Percentiles rank a stretch among this genome's conserved stretches.
These are phyloP conservation scores for Mormyrops boulengeri DNA, from an alignment of 2,797 vertebrate genomes.

Conservation along the genomic window DNA sequence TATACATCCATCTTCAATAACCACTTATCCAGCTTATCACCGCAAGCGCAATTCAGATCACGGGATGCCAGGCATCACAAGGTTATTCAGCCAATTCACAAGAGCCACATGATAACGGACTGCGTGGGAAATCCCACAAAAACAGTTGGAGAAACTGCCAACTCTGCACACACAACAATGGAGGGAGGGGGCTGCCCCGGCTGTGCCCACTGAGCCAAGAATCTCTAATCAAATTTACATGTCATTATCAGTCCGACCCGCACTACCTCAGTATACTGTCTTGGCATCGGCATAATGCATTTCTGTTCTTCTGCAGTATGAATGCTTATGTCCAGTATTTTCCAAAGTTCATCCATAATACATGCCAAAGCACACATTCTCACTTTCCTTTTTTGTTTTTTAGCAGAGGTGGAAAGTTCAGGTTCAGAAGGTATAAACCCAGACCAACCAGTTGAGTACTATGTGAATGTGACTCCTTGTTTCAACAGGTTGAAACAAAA, in stretches of 20 bases:
- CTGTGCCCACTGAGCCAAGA: not conserved
- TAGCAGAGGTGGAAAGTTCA: not conserved
- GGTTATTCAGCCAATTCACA: not conserved
- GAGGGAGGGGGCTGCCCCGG: not conserved
- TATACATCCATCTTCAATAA: not conserved
- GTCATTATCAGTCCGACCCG: not conserved
- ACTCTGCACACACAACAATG: not conserved
- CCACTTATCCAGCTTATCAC: not conserved
- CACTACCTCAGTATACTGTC: not conserved
- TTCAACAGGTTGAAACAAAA: not conserved
- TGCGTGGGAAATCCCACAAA: not conserved
- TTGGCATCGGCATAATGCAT: not conserved
- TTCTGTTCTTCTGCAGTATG: not conserved
- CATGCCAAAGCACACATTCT: not conserved
- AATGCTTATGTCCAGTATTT: not conserved
- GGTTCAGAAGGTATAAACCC: not conserved
- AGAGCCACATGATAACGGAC: not conserved
- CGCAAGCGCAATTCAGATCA: not conserved
- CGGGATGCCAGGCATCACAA: not conserved
- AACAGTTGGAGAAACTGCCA: not conserved
- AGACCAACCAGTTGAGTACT: not conserved
- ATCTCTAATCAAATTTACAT: slow-evolving; percentile 5
- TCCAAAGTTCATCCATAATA: not conserved
- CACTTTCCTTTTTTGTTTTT: not conserved
- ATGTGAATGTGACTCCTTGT: not conserved